These are phyloP conservation scores for Thereva nobilitata DNA, from an alignment of 2,888 invertebrate genomes.

Conservation along the genomic window DNA sequence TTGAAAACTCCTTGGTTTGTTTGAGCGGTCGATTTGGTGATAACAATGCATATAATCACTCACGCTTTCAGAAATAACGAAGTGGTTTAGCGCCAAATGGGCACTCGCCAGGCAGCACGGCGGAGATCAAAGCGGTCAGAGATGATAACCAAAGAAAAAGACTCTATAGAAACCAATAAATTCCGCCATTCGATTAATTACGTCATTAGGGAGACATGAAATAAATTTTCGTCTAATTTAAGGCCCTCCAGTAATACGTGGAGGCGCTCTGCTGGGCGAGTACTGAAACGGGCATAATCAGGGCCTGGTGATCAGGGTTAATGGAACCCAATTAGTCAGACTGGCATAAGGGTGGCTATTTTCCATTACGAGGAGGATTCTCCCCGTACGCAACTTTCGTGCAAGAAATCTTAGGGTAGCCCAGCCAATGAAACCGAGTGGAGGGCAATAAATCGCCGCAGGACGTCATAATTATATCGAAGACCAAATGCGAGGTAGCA, in stretches of 20 bases:
- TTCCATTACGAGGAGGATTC: too few species aligned
- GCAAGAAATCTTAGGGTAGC: too few species aligned
- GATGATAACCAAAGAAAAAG: background rate
- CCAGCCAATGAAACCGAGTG: constrained; percentile 1
- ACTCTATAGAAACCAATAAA: constrained; percentile 1
- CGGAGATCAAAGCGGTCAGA: too few species aligned
- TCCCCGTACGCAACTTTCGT: too few species aligned
- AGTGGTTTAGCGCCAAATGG: background rate
- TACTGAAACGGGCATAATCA: too few species aligned
- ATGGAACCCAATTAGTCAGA: too few species aligned
- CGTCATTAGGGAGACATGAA: constrained; percentile 11
- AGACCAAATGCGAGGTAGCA: constrained; percentile 28
- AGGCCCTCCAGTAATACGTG: background rate
- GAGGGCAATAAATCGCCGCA: constrained; percentile 20
- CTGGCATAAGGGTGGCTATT: too few species aligned
- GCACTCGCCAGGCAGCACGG: background rate
- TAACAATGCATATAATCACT: background rate
- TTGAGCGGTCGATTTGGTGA: too few species aligned
- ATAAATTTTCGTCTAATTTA: background rate
- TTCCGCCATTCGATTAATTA: constrained; percentile 8
- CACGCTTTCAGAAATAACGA: background rate
- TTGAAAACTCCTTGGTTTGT: too few species aligned
- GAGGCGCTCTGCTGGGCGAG: background rate
- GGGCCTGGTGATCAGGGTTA: too few species aligned
- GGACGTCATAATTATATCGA: constrained; percentile 33